Base-by-base conservation (phyloP, 2,113 vertebrate species). In the Cynoglossus semilaevis region DNA sequence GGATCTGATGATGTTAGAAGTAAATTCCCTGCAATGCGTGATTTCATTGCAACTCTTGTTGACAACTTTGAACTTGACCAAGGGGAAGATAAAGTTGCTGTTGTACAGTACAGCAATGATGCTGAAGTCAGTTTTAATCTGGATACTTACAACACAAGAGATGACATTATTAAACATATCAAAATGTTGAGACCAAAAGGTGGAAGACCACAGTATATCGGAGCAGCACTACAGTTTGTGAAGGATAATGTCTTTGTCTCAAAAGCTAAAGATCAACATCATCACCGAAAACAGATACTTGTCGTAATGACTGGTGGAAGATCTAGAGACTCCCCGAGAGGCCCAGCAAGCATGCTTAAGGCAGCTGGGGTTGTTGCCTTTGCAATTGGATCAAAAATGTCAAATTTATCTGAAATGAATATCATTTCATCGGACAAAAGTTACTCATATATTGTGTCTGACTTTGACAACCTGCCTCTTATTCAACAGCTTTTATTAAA, bases 91-190 rank as follows among this genome's bases (percentile, higher is more conserved):
- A 81, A 79, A 78, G 78, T 91, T 36, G 81, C 89, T 67, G 58
- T 92, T 65, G 85, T 88, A n/a, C 89, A 91, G 43, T 91, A 87
- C 45, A 90, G 90, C 74, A 88, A 89, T 56, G 83, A 72, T 79
- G 78, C 86, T 73, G 79, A 70, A 59, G 51, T 77, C 4, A 76
- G 46, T 50, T 91, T 92, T 57, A 72, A 80, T 66, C 72, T 92
- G 22, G 83, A 84, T 54, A 58, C 74, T 16, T 81, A 89, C 62
- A 60, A 67, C 12, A 83, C 77, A 38, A 87, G 38, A 76, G 72
- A 74, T 12, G 82, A 81, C 37, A 65, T 86, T 52, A 65, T 82
- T 5, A 77, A 56, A 16, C 82, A 87, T 15, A 12, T 91, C 8
- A 63, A 46, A 51, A 77, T 19, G n/a, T 74, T 90, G 15, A 84